These are phyloP conservation scores for Porites evermanni DNA, from an alignment of 92 coral and sea anemone genomes.

Conservation along the genomic window DNA sequence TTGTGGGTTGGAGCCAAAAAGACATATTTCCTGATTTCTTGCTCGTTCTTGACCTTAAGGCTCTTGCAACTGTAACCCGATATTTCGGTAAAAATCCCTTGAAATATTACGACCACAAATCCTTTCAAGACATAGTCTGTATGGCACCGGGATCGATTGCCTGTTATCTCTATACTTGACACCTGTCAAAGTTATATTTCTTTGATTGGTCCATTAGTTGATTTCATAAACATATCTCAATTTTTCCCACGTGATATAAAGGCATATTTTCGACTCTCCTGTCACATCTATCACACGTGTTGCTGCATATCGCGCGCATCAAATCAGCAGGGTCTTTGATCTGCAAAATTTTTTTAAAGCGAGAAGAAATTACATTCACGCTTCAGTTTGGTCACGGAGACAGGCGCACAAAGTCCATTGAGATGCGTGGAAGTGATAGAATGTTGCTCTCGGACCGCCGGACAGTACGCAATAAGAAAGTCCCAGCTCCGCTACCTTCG, in stretches of 20 bases:
- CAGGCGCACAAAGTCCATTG: conserved; percentile 27
- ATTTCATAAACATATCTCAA: conserved; percentile 35
- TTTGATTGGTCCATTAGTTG: conserved; percentile 65
- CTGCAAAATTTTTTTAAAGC: conserved; percentile 21
- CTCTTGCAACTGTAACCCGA: conserved; percentile 54
- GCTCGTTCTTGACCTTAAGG: conserved; percentile 38
- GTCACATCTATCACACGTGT: conserved; percentile 61
- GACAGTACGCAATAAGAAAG: conserved; percentile 59
- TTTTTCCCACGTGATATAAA: conserved; percentile 63
- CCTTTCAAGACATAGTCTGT: conserved; percentile 65
- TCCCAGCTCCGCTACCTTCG: conserved; percentile 55
- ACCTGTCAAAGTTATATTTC: conserved; percentile 63
- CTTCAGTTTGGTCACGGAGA: conserved; percentile 32
- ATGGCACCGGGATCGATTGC: conserved; percentile 79
- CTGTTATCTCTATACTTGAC: conserved; percentile 58
- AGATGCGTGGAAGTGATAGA: conserved; percentile 49
- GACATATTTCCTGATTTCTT: conserved; percentile 42
- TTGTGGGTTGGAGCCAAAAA: conserved; percentile 47
- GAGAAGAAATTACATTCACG: conserved; percentile 34
- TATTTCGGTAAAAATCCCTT: conserved; percentile 66
- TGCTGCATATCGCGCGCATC: conserved; percentile 42
- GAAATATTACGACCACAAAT: conserved; percentile 67
- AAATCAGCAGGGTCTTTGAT: conserved; percentile 57
- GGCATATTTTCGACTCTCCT: conserved; percentile 34
- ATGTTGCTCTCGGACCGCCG: conserved; percentile 61